phyloP scores from a whole-genome alignment of 1,140 invertebrate genomes.

The Drosophila cardini region DNA sequence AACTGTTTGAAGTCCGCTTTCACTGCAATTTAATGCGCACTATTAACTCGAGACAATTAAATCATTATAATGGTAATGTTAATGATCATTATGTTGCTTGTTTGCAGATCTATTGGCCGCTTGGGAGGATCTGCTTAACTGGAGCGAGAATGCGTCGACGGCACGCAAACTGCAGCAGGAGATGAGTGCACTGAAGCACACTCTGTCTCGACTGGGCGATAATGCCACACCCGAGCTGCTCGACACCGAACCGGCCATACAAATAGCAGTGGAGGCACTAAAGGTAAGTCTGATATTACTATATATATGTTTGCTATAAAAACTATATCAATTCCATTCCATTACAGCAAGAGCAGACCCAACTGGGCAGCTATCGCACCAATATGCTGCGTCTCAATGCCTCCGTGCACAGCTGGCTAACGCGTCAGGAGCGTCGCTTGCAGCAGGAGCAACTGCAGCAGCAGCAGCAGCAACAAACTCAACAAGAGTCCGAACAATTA shows the following conservation, averaged over 20 bases:
- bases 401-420: constrained; percentile 90
- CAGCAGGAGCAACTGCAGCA: constrained; percentile 70
- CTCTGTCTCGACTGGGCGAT: constrained; percentile 71
- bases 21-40: constrained; percentile 38
- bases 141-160: constrained; percentile 84
- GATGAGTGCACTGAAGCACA: constrained; percentile 76
- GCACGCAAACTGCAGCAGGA: constrained; percentile 82
- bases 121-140: constrained; percentile 81
- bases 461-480: constrained; percentile 28
- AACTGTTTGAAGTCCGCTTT: constrained; percentile 48
- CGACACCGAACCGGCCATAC: constrained; percentile 83
- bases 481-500: constrained; percentile 70
- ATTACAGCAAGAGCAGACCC: constrained; percentile 87
- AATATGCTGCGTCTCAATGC: constrained; percentile 90
- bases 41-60: constrained; percentile 54
- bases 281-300: constrained; percentile 58
- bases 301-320: not conserved
- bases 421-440: constrained; percentile 85
- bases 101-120: constrained; percentile 78
- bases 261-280: constrained; percentile 77
- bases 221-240: constrained; percentile 68
- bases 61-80: constrained; percentile 16
- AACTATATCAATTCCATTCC: not conserved
- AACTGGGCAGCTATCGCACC: constrained; percentile 89
- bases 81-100: constrained; percentile 6